Evolutionary conservation across 2,888 invertebrate species (phyloP), one percentile per base, ranked within the genome.

Genomic region (Pardosa pseudoannulata): DNA sequence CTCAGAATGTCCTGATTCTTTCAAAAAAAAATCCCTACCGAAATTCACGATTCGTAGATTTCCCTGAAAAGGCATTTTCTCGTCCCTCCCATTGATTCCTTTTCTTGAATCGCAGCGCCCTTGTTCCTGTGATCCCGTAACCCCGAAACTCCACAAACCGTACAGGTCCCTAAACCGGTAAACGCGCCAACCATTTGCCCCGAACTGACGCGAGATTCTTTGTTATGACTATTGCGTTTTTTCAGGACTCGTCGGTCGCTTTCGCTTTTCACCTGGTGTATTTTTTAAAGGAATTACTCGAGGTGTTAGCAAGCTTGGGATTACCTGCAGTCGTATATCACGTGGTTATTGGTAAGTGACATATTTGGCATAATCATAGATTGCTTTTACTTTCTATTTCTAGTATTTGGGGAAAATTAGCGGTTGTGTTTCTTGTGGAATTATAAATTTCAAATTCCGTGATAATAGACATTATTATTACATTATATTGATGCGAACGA

Each of bases 71-170:
- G 46, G n/a, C 28, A 27, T 70, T 27, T 68, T 70, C 62, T 46
- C 39, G 41, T 41, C 19, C 5, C 62, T 19, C 62, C 32, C 23
- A 36, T 74, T 74, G 16, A 27, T 74, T 62, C 28, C 13, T 64
- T 29, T 28, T 64, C 31, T 64, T 39, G 23, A 32, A 23, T 28
- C 36, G n/a, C 56, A 56, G 56, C 36, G 36, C 56, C 39, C 74
- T 74, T 32, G 62, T 36, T 36, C 23, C 36, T 39, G 39, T 28
- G 70, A 23, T 50, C 76, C 28, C 27, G 56, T 78, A 67, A 64
- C 81, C 81, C 41, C 67, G 68, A 81, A 81, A 81, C 56, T 68
- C 74, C 68, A 23, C 41, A 56, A 62, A 16, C 81, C 81, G 81
- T 81, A 72, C 36, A 31, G 31, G 32, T 31, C 65, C 65, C 36